Conservation (phyloP, 2,888 invertebrate species). For the Megaustenia siamemsis region DNA sequence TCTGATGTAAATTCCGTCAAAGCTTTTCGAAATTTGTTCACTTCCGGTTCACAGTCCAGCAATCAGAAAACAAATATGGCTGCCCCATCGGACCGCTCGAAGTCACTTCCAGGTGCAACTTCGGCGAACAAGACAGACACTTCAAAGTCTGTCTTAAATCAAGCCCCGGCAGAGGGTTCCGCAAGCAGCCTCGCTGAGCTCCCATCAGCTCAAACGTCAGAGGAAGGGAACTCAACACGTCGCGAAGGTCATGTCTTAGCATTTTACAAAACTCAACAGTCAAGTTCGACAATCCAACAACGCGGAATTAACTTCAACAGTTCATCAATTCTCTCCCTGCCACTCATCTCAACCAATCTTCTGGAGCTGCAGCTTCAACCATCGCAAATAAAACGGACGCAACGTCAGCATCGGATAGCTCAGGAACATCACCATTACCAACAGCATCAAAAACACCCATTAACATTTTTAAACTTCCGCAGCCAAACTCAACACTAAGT, state of each 20-base stretch:
- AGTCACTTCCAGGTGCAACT: background rate
- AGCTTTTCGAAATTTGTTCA: conserved; percentile 32
- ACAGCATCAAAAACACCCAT: background rate
- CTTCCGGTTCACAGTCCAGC: background rate
- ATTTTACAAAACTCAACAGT: conserved; percentile 10
- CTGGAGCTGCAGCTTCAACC: background rate
- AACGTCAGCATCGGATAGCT: background rate
- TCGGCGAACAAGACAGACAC: background rate
- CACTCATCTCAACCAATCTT: background rate
- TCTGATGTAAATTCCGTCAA: conserved; percentile 39
- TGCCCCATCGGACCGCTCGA: background rate
- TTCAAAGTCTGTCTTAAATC: background rate
- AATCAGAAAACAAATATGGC: conserved; percentile 1
- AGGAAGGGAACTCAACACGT: background rate
- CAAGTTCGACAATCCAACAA: background rate
- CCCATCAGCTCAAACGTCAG: background rate
- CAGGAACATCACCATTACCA: background rate
- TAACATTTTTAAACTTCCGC: background rate
- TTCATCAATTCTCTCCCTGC: background rate
- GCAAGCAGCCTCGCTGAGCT: background rate
- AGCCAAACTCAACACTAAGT: background rate
- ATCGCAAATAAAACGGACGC: conserved; percentile 2
- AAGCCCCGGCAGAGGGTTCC: background rate
- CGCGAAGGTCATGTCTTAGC: conserved; percentile 40
- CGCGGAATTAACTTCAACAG: conserved; percentile 38